Base-by-base conservation (phyloP, 2,113 vertebrate genomes). In the Solea senegalensis region DNA sequence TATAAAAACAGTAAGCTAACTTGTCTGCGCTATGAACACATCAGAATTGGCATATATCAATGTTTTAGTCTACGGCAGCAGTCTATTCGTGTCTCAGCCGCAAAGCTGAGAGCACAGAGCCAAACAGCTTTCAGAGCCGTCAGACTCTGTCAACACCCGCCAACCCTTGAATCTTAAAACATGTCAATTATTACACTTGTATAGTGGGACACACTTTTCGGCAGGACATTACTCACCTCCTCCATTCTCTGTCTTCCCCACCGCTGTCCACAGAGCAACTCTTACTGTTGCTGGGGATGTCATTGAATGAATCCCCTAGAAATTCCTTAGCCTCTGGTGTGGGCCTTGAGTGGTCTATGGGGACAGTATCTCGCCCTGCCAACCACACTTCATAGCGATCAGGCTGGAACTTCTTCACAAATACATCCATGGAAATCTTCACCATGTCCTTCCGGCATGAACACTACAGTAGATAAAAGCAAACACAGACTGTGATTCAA, bases 371-470 rank as follows among this genome's bases (percentile, higher is more conserved):
- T 78, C 96, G 95, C 54, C 97, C 96, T 0, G 95, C 92, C 87
- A 97, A 94, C 98, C 98, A 99, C 50, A 94, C 93, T 74, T 97
- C 96, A 74, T 99, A 99, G 8, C 96, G 95, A 60, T 98, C 97
- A 0, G 98, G 97, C 86, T 99, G 98, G 86, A 94, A 99, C 79
- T 97, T 97, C 82, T 92, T 95, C 72, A 99, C 98, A 88, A 99
- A 99, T 44, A 99, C 95, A 14, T 98, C 97, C 98, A 99, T 99
- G 66, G 97, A 98, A 72, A 99, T 98, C 91, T 99, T 99, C 81
- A 99, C 98, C 98, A 99, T 98, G 78, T 99, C 98, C 88, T 98
- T 98, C 55, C 98, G 94, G 74, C 98, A 99, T 0, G 96, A 98
- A 75, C 98, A 99, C 98, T 99, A 81, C 5, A 61, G 49, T 8